Base-by-base conservation (phyloP, 2,113 vertebrate genomes). In the Struthidea cinerea region DNA sequence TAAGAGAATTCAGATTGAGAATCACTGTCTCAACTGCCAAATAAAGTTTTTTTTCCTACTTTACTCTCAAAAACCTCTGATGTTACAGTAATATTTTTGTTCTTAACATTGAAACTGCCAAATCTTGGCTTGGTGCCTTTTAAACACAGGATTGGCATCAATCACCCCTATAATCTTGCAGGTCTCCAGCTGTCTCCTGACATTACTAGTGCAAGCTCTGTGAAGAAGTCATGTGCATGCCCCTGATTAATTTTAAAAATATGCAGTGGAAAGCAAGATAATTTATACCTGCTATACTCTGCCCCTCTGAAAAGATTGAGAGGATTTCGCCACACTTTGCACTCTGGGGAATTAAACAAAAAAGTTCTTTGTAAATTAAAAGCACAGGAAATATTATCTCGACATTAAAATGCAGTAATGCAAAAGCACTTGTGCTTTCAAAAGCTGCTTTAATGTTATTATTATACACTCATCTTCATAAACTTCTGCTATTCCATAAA, bases 251-350 rank as follows among this genome's bases (percentile, higher is more conserved):
- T 63, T 85, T 70, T 14, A 47, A 86, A 78, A 81, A 52, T 4
- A 83, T 3, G 28, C 52, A 91, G 13, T 82, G 65, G 84, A 89
- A 96, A 89, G 23, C 71, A 92, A 93, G 67, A 52, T 21, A 55
- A 67, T 35, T 60, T 67, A 82, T 98, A 99, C 99, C 99, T 99
- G 98, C 98, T 99, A 90, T 99, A 99, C 93, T 99, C 99, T 94
- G 99, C 99, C 95, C 99, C 99, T 98, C 99, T 98, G 97, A 99
- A 99, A 77, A 99, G 98, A 94, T 99, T 99, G 90, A 99, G 97
- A 73, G 99, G 99, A 89, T 99, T 99, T 98, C 99, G 98, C 99
- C 99, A 99, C 55, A 99, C 99, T 95, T 99, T 99, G 96, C 99
- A 99, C 94, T 99, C 99, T 99, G 79, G 77, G 69, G 67, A 60